Evolutionary conservation across 2,888 invertebrate species (phyloP), one percentile per base, ranked within the genome.

Genomic region (Notocelia uddmanniana): DNA sequence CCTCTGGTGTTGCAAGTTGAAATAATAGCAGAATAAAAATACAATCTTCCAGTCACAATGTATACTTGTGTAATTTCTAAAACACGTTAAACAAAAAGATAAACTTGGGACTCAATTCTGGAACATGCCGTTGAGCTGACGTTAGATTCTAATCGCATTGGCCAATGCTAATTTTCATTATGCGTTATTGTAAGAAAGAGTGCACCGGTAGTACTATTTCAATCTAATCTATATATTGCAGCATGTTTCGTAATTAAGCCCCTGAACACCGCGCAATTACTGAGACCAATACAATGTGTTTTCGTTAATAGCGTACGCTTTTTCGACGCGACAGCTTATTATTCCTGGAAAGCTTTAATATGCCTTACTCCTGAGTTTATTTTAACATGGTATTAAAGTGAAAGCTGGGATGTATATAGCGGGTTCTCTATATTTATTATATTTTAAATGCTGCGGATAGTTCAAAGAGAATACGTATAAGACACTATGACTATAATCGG

Each of bases 301-400:
- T 64, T 64, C 64, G 52, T 64, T 64, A 64, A 64, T 54, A 34
- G 64, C 64, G 37, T 37, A 52, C 34, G 52, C 64, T 64, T 50
- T 64, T 64, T 52, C 52, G 52, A 34, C 34, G 37, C 37, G 52
- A 52, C 64, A 52, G 64, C 64, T 64, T 64, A 60, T 45, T 60
- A 64, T 64, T 64, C 52, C 52, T 21, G 64, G 52, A 64, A 64
- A 52, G 23, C 64, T 37, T 54, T 37, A 64, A 41, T 21, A 52
- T 52, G 63, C 34, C 52, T 34, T 52, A 15, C 34, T 15, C 19
- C 15, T 26, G 37, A 50, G 50, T 64, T 54, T 64, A 37, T 52
- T 64, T 64, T 52, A n/a, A 34, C 5, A 52, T 37, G 37, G n/a
- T 52, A 52, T 64, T 21, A 52, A 52, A 37, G 21, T 52, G 52